Conservation (phyloP, 1,140 invertebrate genomes). For the Leptestheria dahalacensis region DNA sequence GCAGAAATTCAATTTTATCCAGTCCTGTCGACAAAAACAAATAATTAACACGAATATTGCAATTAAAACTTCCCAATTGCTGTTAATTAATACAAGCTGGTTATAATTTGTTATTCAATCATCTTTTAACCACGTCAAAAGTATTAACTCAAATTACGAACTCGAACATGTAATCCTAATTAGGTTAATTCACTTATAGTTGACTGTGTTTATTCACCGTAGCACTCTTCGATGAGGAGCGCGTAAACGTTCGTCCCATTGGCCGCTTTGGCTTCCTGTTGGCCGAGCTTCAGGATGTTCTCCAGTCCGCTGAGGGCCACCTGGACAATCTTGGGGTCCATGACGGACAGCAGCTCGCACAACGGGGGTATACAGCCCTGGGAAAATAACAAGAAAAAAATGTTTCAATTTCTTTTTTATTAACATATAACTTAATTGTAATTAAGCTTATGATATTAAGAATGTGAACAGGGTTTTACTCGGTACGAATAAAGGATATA, state of each 20-base stretch:
- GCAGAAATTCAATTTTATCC: conserved; percentile 93
- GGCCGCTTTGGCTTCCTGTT: conserved; percentile 52
- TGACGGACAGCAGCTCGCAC: conserved; percentile 83
- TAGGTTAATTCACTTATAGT: not conserved
- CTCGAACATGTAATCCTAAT: too few relatives aligned
- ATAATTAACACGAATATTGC: not conserved
- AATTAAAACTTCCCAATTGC: not conserved
- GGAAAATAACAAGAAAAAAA: conserved; percentile 14
- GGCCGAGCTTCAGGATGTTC: conserved; percentile 85
- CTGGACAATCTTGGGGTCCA: conserved; percentile 93
- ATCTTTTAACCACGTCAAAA: too few relatives aligned
- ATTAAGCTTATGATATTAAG: too few relatives aligned
- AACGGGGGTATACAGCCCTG: conserved; percentile 80
- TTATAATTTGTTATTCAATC: too few relatives aligned
- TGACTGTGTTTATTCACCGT: conserved; percentile 44
- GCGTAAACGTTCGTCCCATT: conserved; percentile 76
- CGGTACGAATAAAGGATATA: too few relatives aligned
- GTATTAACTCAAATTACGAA: too few relatives aligned
- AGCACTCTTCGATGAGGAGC: conserved; percentile 87
- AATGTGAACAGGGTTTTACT: too few relatives aligned
- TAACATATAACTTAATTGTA: too few relatives aligned
- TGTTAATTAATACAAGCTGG: too few relatives aligned
- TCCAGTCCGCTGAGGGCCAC: conserved; percentile 92
- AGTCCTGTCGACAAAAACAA: conserved; percentile 45
- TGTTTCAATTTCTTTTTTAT: not conserved